Evolutionary conservation across 2,888 invertebrate species (phyloP).

Genomic region (Steromphala cineraria): DNA sequence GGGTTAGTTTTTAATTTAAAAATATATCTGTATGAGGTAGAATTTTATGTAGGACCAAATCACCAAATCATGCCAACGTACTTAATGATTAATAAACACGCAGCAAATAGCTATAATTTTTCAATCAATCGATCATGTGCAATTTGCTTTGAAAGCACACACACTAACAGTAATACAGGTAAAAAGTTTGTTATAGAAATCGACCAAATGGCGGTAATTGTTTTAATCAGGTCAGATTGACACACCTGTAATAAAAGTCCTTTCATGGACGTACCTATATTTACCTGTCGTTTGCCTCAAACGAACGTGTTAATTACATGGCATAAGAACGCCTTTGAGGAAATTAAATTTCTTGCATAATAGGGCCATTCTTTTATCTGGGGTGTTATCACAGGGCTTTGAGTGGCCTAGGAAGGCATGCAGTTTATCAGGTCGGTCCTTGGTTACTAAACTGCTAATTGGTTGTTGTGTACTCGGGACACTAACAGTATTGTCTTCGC

Average conservation of each 20-base stretch:
- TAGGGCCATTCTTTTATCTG: not conserved
- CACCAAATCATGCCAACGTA: no score
- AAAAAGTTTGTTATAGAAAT: not conserved
- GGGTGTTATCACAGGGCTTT: conserved; percentile 9
- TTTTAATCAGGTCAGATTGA: not conserved
- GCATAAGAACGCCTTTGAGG: not conserved
- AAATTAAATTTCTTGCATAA: conserved; percentile 18
- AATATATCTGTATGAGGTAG: no score
- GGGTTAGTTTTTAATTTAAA: no score
- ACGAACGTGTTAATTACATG: conserved; percentile 2
- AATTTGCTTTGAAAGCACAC: not conserved
- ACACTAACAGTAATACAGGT: not conserved
- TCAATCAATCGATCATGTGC: not conserved
- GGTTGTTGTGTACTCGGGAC: conserved; percentile 13
- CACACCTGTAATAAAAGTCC: conserved; percentile 13
- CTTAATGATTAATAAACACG: no score
- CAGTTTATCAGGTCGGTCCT: not conserved
- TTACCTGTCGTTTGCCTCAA: not conserved
- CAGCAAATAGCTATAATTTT: not conserved
- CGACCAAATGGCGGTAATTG: not conserved
- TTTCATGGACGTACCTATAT: not conserved
- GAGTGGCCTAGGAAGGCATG: not conserved
- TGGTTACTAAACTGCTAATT: conserved; percentile 17
- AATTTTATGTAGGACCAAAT: no score
- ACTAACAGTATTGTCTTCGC: conserved; percentile 3